These are phyloP conservation scores for Picathartes gymnocephalus DNA, from an alignment of 2,113 vertebrate genomes.

Conservation along the genomic window DNA sequence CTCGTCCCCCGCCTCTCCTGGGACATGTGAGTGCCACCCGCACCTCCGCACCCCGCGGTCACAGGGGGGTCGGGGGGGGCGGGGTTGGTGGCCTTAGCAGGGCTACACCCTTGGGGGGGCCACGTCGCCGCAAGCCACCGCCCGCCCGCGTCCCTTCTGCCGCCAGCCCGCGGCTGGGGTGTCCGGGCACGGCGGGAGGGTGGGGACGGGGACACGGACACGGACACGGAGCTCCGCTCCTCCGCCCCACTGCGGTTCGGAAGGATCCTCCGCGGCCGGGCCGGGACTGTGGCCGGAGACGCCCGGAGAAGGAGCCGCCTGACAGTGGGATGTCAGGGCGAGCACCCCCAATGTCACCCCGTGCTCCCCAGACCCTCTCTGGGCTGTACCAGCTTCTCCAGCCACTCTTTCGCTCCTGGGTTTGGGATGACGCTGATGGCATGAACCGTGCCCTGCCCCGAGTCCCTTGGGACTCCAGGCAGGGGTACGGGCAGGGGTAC, in stretches of 20 bases:
- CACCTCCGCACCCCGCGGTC: neutral
- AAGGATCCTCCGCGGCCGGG: neutral
- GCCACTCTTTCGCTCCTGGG: neutral
- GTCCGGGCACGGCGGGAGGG: neutral
- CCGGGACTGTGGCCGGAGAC: neutral
- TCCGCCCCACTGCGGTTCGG: neutral
- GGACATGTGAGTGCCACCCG: conserved; percentile 43
- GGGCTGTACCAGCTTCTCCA: neutral
- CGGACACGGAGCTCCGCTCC: neutral
- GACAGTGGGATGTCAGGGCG: neutral
- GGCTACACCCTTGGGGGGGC: neutral
- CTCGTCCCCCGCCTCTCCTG: neutral
- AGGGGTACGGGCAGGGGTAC: neutral
- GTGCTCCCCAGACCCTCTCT: neutral
- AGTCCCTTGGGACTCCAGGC: neutral
- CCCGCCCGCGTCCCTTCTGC: neutral
- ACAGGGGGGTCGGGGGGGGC: neutral
- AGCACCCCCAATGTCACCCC: neutral
- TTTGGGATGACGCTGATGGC: neutral
- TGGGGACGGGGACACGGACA: neutral
- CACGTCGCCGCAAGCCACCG: neutral
- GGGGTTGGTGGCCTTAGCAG: neutral
- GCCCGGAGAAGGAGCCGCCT: neutral
- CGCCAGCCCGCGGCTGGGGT: neutral
- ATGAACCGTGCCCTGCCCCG: neutral